Conservation (phyloP, 2,113 vertebrate species). For the Nycticryphes semicollaris region DNA sequence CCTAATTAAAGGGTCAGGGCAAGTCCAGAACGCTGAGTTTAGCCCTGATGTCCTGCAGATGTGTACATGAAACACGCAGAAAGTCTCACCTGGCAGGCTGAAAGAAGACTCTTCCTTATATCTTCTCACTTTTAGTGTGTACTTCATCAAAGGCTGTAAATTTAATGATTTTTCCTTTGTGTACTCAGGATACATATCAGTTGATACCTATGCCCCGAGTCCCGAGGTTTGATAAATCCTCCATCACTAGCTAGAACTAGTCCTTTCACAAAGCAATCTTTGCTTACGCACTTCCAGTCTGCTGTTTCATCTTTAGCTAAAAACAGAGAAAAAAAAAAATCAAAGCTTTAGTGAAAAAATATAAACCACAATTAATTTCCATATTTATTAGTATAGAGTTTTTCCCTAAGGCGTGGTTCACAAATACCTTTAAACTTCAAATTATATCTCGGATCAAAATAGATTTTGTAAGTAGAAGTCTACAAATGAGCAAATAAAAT, state of each 20-base stretch:
- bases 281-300: neutral
- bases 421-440: constrained; percentile 6
- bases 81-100: neutral
- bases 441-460: neutral
- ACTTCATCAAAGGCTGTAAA: neutral
- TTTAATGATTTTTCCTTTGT: neutral
- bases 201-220: neutral
- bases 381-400: neutral
- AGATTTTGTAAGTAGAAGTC: neutral
- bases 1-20: neutral
- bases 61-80: neutral
- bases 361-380: neutral
- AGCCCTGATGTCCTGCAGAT: neutral
- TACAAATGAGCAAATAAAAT: neutral
- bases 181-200: neutral
- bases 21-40: neutral
- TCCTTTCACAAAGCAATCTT: neutral
- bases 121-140: neutral
- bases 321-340: neutral
- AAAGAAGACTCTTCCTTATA: neutral
- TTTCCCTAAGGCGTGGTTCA: neutral
- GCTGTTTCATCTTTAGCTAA: neutral
- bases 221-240: neutral
- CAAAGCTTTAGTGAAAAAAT: neutral
- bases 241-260: neutral